Evolutionary conservation across 2,113 vertebrate genomes (phyloP).

Genomic region (Saccopteryx bilineata): DNA sequence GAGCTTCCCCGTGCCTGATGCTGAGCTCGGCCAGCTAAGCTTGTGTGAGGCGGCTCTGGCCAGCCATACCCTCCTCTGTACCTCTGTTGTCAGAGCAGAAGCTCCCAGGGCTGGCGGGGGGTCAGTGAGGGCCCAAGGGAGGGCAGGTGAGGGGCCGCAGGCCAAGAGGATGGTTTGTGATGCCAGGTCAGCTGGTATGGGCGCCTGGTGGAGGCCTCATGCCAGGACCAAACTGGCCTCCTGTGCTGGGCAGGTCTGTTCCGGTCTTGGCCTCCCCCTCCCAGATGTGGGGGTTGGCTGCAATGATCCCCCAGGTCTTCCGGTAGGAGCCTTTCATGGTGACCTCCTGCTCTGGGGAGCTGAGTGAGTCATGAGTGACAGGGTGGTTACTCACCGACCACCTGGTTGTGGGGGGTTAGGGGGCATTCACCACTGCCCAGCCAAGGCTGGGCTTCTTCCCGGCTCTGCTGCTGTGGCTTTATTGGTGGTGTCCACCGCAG

Average conservation of each 20-base stretch:
- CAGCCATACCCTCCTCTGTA: not conserved
- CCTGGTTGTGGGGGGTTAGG: constrained; percentile 71
- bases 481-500: constrained; percentile 34
- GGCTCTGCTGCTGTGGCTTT: constrained; percentile 62
- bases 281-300: constrained; percentile 73
- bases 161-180: not conserved
- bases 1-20: not conserved
- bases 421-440: constrained; percentile 47
- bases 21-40: not conserved
- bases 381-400: constrained; percentile 83
- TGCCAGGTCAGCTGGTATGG: not conserved
- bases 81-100: not conserved
- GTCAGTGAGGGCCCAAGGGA: not conserved
- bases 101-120: not conserved
- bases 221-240: not conserved
- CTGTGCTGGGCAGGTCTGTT: constrained; percentile 73
- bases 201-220: not conserved
- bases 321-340: constrained; percentile 69
- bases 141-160: constrained; percentile 44
- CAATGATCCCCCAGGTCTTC: constrained; percentile 73
- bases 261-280: constrained; percentile 31
- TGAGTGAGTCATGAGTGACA: constrained; percentile 79
- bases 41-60: not conserved
- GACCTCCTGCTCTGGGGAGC: constrained; percentile 69
- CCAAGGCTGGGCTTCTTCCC: constrained; percentile 69